phyloP scores from a whole-genome alignment of 2,888 invertebrate genomes.

The Eremobia ochroleuca region DNA sequence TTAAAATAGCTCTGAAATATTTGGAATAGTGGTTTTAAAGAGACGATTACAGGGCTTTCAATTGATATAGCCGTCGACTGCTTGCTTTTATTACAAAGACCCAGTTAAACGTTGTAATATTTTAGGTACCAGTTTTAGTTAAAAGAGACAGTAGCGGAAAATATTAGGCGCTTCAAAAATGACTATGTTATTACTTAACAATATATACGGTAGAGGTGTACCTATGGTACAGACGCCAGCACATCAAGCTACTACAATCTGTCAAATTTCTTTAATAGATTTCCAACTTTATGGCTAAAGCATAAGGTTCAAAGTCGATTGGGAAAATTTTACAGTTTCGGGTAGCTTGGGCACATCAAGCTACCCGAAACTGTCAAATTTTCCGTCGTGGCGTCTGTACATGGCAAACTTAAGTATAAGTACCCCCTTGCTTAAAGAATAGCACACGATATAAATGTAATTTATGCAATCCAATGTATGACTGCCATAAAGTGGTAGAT shows the following conservation, averaged over 20 bases:
- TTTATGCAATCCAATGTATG: background rate
- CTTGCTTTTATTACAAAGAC: background rate
- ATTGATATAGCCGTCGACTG: background rate
- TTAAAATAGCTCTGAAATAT: conserved; percentile 6
- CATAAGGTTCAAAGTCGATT: too few relatives aligned
- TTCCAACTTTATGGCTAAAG: too few relatives aligned
- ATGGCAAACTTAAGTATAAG: background rate
- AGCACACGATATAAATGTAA: too few relatives aligned
- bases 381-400: too few relatives aligned
- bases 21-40: conserved; percentile 8
- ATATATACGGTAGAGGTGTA: too few relatives aligned
- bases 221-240: too few relatives aligned
- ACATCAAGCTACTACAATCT: too few relatives aligned
- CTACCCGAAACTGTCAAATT: too few relatives aligned
- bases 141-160: background rate
- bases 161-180: background rate
- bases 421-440: background rate
- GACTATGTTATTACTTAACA: background rate
- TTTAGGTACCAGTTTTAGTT: background rate
- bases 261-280: too few relatives aligned
- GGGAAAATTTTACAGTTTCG: too few relatives aligned
- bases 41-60: background rate
- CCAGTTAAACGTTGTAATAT: conserved; percentile 2
- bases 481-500: background rate
- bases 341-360: too few relatives aligned